Evolutionary conservation across 2,888 invertebrate genomes (phyloP).

Genomic region (Xestoiulus laeticollis): DNA sequence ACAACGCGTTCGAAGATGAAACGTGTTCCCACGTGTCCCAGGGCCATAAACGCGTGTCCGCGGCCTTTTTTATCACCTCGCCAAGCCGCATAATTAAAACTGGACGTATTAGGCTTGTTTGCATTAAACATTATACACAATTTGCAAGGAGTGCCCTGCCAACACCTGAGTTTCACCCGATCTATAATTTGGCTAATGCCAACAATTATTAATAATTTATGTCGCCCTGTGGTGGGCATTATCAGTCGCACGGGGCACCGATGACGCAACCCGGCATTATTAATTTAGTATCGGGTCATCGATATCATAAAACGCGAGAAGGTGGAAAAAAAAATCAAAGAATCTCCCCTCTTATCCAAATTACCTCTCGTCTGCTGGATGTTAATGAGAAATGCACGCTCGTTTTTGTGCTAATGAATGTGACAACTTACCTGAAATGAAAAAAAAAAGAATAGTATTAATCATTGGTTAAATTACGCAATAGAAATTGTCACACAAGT

Average conservation of each 20-base stretch:
- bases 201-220: slow-evolving; percentile 26
- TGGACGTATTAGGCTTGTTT: slow-evolving; percentile 26
- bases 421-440: not conserved
- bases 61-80: not conserved
- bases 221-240: not conserved
- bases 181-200: slow-evolving; percentile 19
- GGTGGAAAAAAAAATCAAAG: not conserved
- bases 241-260: not conserved
- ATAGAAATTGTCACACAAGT: too few species aligned
- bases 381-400: not conserved
- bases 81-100: slow-evolving; percentile 18
- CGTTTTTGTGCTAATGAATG: not conserved
- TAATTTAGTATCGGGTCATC: slow-evolving; percentile 14
- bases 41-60: not conserved
- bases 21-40: not conserved
- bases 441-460: not conserved
- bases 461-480: not conserved
- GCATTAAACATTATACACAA: slow-evolving; percentile 26
- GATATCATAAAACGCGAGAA: not conserved
- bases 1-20: not conserved
- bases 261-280: not conserved
- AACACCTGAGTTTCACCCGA: slow-evolving; percentile 26
- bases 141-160: not conserved
- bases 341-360: not conserved
- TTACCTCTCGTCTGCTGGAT: not conserved